Evolutionary conservation across 2,113 vertebrate species (phyloP), one percentile per base, ranked within the genome.

Genomic region (Hydropotes inermis): DNA sequence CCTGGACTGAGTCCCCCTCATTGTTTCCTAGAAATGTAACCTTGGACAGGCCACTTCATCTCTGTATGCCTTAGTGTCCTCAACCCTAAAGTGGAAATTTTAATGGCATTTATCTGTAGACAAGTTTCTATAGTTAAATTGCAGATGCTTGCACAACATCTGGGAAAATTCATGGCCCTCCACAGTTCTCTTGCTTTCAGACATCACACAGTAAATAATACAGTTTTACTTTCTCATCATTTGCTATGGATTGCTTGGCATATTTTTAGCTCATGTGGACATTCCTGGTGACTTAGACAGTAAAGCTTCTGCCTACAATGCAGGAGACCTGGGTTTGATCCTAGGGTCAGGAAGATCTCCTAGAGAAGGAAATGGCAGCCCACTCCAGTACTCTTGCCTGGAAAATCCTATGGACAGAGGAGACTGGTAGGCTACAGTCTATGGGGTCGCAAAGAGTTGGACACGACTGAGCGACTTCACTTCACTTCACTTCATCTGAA

Each of bases 311-410:
- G n/a, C 64, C n/a, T 70, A 70, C 9, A 36, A 36, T 70, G 64
- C 0, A 1, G 64, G n/a, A 0, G 8, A 70, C n/a, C n/a, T 70
- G n/a, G n/a, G 9, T 70, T 70, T 0, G 1, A 70, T 36, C n/a
- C 64, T 4, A 36, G n/a, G n/a, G 5, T 70, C 17, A 3, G 64
- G n/a, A 36, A 70, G 17, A 36, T 70, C 17, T 70, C 17, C n/a
- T 36, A 2, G 64, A 70, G 64, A 70, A 70, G 9, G 19, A 70
- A 70, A 36, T 36, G 64, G 5, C 17, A 70, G 11, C 64, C 19
- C 9, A 70, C n/a, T 36, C 9, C 19, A 70, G 9, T 70, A 70
- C 19, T 70, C 64, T 23, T 70, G 19, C n/a, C 2, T 36, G 64
- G n/a, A 70, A 70, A 70, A 70, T 70, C n/a, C 64, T 10, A 23